These are phyloP conservation scores for Eilema caniola DNA, from an alignment of 2,888 invertebrate genomes.

Conservation along the genomic window DNA sequence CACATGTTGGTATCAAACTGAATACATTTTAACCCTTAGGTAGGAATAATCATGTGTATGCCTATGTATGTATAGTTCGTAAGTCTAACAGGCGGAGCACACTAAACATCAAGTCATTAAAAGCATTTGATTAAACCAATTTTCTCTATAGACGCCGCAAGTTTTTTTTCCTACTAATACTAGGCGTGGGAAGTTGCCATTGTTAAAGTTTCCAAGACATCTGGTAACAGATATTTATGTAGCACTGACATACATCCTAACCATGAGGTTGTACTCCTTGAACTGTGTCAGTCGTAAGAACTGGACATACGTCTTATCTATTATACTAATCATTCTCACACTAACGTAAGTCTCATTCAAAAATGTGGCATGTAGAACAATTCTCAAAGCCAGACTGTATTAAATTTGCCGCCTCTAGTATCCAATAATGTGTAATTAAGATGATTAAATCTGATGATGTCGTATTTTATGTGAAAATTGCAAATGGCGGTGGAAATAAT, in stretches of 20 bases:
- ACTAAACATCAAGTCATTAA: not conserved
- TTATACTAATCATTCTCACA: slow-evolving; percentile 38
- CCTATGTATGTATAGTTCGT: too few relatives aligned
- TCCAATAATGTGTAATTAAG: slow-evolving; percentile 8
- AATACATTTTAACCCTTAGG: too few relatives aligned
- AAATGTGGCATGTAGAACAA: not conserved
- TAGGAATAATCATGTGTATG: too few relatives aligned
- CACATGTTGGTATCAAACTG: too few relatives aligned
- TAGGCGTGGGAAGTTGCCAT: slow-evolving; percentile 17
- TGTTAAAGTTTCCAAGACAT: slow-evolving; percentile 13
- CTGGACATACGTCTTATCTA: slow-evolving; percentile 36
- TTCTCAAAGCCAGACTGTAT: not conserved
- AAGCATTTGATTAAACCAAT: slow-evolving; percentile 2
- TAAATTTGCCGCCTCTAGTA: not conserved
- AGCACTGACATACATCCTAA: slow-evolving; percentile 42
- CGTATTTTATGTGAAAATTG: not conserved
- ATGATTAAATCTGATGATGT: not conserved
- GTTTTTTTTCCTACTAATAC: slow-evolving; percentile 1
- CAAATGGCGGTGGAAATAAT: slow-evolving; percentile 1
- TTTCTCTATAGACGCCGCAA: not conserved
- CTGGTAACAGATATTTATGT: slow-evolving; percentile 10
- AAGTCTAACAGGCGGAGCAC: not conserved
- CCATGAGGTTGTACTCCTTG: slow-evolving; percentile 43
- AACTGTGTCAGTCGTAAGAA: slow-evolving; percentile 32
- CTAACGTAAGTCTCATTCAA: slow-evolving; percentile 8